phyloP scores from a whole-genome alignment of 1,140 invertebrate genomes.

The Venustaconcha ellipsiformis region DNA sequence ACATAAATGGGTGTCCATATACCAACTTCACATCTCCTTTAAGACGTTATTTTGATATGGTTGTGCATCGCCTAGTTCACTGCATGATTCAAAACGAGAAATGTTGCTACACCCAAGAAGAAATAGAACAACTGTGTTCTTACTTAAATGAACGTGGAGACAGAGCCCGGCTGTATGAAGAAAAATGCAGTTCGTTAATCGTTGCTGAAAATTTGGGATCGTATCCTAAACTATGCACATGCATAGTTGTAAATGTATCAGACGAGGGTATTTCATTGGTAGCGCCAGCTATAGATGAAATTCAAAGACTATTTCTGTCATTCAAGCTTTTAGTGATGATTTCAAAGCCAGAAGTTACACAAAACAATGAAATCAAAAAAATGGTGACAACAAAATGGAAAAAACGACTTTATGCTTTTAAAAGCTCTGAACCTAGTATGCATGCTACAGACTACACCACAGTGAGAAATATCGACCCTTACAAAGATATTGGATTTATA shows the following conservation, averaged over 20 bases:
- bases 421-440: neutral
- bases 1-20: conserved; percentile 34
- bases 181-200: conserved; percentile 24
- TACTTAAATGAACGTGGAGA: conserved; percentile 25
- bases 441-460: conserved; percentile 1
- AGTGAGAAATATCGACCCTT: neutral
- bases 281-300: conserved; percentile 19
- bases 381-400: conserved; percentile 8
- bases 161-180: conserved; percentile 32
- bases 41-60: conserved; percentile 88
- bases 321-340: conserved; percentile 35
- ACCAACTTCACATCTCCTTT: conserved; percentile 91
- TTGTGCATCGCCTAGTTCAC: conserved; percentile 83
- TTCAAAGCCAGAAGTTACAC: conserved; percentile 24
- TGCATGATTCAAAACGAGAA: conserved; percentile 75
- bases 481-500: conserved; percentile 1
- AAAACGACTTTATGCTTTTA: conserved; percentile 21
- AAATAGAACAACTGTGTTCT: conserved; percentile 39
- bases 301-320: conserved; percentile 17
- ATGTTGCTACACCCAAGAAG: conserved; percentile 33
- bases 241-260: conserved; percentile 25
- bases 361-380: conserved; percentile 10
- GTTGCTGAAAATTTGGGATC: conserved; percentile 21
- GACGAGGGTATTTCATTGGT: conserved; percentile 25
- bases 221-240: conserved; percentile 23